Base-by-base conservation (phyloP, 2,113 vertebrate genomes). In the Otis tarda region DNA sequence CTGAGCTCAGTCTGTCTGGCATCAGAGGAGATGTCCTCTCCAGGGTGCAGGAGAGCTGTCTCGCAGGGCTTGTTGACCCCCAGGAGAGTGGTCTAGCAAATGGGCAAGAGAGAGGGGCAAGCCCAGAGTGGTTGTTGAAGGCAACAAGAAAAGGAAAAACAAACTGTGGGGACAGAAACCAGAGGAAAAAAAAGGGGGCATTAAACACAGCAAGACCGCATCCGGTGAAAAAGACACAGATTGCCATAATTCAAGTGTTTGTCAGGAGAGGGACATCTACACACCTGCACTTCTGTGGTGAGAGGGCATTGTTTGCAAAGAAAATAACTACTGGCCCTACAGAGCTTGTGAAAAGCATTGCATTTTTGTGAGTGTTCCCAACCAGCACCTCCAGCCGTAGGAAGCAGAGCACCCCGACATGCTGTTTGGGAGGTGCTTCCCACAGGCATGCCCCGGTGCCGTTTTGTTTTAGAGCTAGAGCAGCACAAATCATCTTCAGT, bases 321-420 rank as follows among this genome's bases (percentile, higher is more conserved):
- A 35, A 53, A 35, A 2, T 30, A 73, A 52, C 24, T 52, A 1
- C n/a, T 57, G 59, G 9, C 27, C 65, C 39, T 12, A 22, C n/a
- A 60, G 74, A 41, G 24, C 69, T 14, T 50, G 33, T 50, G 69
- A 67, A 12, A 25, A 55, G 39, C 16, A 0, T 10, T 49, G 37
- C 10, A 2, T 35, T 67, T 87, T 14, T 63, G 30, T 60, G 37
- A 8, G 18, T 0, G 1, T 59, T 77, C 37, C 83, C 83, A 71
- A 3, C 4, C 47, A 57, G 47, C 52, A 39, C 25, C 23, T 49
- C 28, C 0, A 5, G 37, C 41, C 5, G 0, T 5, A n/a, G n/a
- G 31, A 33, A 73, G 49, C 0, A 0, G 57, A 68, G 33, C 59
- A 68, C 4, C 28, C 24, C 3, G 2, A 1, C 0, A 0, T 61